Base-by-base conservation (phyloP, 1,140 invertebrate genomes). In the Trinorchestia longiramus region DNA sequence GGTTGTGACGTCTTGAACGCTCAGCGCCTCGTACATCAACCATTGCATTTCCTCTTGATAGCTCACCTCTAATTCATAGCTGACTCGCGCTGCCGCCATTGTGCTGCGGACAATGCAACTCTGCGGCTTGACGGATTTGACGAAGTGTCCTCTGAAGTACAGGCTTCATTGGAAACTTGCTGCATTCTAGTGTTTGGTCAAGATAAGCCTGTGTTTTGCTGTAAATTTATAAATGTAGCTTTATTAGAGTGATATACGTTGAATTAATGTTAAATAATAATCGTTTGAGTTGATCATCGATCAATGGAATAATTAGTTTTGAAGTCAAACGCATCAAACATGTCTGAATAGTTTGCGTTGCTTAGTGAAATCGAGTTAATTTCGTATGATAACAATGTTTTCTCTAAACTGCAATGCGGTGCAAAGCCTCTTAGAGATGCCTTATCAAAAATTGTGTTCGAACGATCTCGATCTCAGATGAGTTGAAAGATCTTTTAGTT, bases 41-140 rank as follows among this genome's bases (percentile, higher is more conserved):
- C 62, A 77, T 77, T 77, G 62, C 62, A 77, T 77, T 77, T 77
- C 62, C 62, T 77, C 62, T 77, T 77, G 62, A 77, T 77, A 36
- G 62, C 62, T 36, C 28, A 11, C 36, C 62, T 77, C 62, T 77
- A 77, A 77, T 77, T 77, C 62, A 77, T 36, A 28, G 62, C 28
- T 36, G 62, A 77, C 62, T 77, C 62, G 11, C 11, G 62, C 11
- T 77, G 47, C 62, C 62, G 62, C 15, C 62, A 77, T 77, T 77
- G 62, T 77, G 62, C 62, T 77, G 62, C 11, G 62, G 62, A 77
- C 62, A 77, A 77, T 77, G 62, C 62, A 77, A 77, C 62, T 77
- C 62, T 77, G 15, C 8, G 62, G 1, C 62, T 77, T 77, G 62
- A 77, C 62, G 62, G 62, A 77, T 77, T 36, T 77, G 62, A 77